A percentile compares a stretch with the other conserved stretches of the same genome.
phyloP scores from a whole-genome alignment of 2,797 vertebrate genomes.

The Amblyopsis hoosieri region DNA sequence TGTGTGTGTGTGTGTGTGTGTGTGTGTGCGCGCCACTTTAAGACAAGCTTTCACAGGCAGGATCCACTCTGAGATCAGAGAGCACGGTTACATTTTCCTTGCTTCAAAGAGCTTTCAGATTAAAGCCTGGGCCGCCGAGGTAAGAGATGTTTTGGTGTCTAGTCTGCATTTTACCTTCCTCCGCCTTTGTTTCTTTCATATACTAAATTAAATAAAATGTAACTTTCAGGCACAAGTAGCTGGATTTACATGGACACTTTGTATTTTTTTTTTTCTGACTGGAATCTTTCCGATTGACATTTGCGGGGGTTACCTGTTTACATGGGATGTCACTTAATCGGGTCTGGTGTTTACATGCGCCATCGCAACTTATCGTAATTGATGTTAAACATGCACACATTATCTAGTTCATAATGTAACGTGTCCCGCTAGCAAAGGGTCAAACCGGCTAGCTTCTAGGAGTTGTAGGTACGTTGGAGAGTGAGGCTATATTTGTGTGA shows the following conservation, averaged over 20 bases:
- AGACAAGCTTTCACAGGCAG: conserved; percentile 63
- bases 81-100: conserved; percentile 59
- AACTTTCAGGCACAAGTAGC: too few relatives aligned
- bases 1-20: conserved; percentile 21
- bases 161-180: conserved; percentile 56
- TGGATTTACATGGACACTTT: neutral
- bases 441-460: too few relatives aligned
- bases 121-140: conserved; percentile 74
- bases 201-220: conserved; percentile 39
- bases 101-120: conserved; percentile 77
- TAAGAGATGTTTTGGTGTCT: conserved; percentile 63
- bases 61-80: conserved; percentile 74
- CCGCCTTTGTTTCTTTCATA: conserved; percentile 61
- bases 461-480: too few relatives aligned
- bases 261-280: conserved; percentile 4
- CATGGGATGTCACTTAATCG: too few relatives aligned
- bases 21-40: conserved; percentile 62
- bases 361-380: too few relatives aligned
- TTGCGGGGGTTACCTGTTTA: conserved; percentile 6
- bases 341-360: too few relatives aligned
- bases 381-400: too few relatives aligned
- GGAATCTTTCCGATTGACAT: conserved; percentile 6
- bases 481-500: too few relatives aligned
- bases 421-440: too few relatives aligned
- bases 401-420: too few relatives aligned